Evolutionary conservation across 2,797 vertebrate species (phyloP), one percentile per base, ranked within the genome.

Genomic region (Sciurus vulgaris): DNA sequence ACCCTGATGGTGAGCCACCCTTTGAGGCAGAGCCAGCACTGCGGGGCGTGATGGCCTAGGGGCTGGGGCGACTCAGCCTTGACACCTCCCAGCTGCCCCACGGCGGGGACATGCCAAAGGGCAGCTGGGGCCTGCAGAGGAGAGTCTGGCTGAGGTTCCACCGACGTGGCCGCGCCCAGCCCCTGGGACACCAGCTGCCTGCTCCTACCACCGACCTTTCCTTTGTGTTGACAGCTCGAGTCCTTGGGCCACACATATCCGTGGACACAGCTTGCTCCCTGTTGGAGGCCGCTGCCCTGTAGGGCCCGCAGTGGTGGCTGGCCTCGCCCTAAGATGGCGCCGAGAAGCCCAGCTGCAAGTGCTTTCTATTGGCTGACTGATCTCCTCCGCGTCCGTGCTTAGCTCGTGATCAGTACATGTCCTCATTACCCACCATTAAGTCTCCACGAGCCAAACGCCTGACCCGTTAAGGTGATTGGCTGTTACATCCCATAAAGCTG

Each of bases 61-160:
- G 28, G 24, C 17, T 17, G 41, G 1, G 2, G 35, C 10, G 1
- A 28, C 26, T 17, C 1, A 2, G 38, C 22, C 17, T 20, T 72
- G 12, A 72, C 6, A 4, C 33, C 65, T 69, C 28, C 28, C 24
- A 24, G 67, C 15, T 41, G 76, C 9, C 10, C 20, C 28, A 1
- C 2, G 84, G 35, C 70, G 26, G 47, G 18, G 51, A 38, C 10
- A 38, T 1, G 22, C 41, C 63, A 38, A 41, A 61, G 67, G 74
- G 76, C 41, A 73, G 26, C 28, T 17, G 92, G 56, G 59, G 59
- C 35, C 28, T 51, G 41, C 10, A 51, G 61, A 63, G 30, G 49
- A 35, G 49, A 26, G 41, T n/a, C 51, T n/a, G 24, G 26, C 10
- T 20, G 7, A 70, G 15, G 82, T 59, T 54, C 15, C 1, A 9